These are phyloP conservation scores for Tethya wilhelma DNA, from an alignment of 37 sponge, comb jelly and placozoan species.

Conservation along the genomic window DNA sequence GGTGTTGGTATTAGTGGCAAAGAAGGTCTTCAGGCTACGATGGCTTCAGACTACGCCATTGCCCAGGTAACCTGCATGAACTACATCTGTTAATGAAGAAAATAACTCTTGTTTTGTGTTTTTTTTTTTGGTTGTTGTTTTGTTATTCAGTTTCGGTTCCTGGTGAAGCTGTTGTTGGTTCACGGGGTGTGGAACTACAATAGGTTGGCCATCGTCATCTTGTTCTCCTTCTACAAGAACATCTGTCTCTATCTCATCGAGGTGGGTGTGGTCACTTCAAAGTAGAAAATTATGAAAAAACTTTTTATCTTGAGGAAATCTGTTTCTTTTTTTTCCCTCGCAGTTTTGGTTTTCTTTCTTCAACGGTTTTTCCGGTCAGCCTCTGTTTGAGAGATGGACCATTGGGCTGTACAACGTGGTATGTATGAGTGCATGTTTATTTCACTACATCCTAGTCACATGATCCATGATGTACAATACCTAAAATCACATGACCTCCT, in stretches of 20 bases:
- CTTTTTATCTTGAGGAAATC: too few species aligned
- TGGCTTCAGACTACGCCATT: constrained; percentile 88
- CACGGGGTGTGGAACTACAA: constrained; percentile 93
- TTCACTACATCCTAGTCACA: background rate
- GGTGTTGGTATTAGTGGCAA: constrained; percentile 89
- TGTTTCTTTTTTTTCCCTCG: background rate
- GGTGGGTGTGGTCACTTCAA: too few species aligned
- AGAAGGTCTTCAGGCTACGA: constrained; percentile 88
- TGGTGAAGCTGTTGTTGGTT: constrained; percentile 80
- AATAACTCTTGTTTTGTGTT: background rate
- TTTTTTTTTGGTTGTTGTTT: background rate
- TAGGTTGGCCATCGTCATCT: constrained; percentile 71
- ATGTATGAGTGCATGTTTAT: background rate
- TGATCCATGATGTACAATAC: background rate
- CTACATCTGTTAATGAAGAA: background rate
- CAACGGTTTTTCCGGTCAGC: constrained; percentile 89
- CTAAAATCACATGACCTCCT: background rate
- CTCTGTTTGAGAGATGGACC: constrained; percentile 88
- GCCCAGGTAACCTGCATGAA: constrained; percentile 53
- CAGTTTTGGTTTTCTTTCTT: constrained; percentile 87
- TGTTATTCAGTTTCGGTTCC: constrained; percentile 73
- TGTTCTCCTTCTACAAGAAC: constrained; percentile 98
- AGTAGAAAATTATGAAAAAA: too few species aligned
- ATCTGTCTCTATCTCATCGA: constrained; percentile 79
- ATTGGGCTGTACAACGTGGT: constrained; percentile 85